A percentile compares a stretch with the other conserved stretches of the same genome.
These are phyloP conservation scores for Leistus spinibarbis DNA, from an alignment of 2,888 invertebrate species.

Conservation along the genomic window DNA sequence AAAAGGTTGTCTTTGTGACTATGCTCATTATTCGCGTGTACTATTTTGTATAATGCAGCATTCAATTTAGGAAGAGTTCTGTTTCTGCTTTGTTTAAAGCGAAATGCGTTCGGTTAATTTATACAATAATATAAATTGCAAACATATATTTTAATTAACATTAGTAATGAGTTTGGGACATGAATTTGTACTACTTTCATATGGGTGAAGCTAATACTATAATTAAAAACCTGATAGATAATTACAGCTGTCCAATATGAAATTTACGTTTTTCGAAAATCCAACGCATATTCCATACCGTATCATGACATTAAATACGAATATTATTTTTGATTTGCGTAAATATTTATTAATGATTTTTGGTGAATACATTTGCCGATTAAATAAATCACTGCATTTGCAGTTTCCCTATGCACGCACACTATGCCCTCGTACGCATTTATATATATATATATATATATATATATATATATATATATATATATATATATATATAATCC, in stretches of 20 bases:
- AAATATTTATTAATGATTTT: slow-evolving; percentile 24
- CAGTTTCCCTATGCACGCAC: too few species aligned
- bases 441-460: not conserved
- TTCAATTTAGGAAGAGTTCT: not conserved
- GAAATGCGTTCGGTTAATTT: slow-evolving; percentile 20
- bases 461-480: too few species aligned
- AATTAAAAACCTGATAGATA: slow-evolving; percentile 36
- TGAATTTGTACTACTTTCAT: slow-evolving; percentile 18
- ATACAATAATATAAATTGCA: slow-evolving; percentile 34
- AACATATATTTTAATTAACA: slow-evolving; percentile 36
- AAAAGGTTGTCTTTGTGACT: too few species aligned
- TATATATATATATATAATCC: too few species aligned
- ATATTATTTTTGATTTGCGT: slow-evolving; percentile 14
- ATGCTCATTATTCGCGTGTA: not conserved
- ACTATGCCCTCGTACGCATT: too few species aligned
- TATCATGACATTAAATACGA: slow-evolving; percentile 10
- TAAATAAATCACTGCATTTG: not conserved
- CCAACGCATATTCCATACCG: not conserved
- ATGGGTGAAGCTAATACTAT: slow-evolving; percentile 27
- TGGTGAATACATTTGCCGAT: not conserved
- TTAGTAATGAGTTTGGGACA: slow-evolving; percentile 29
- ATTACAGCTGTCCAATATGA: slow-evolving; percentile 29
- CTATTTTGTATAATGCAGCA: not conserved
- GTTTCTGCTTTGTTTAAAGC: not conserved
- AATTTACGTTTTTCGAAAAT: slow-evolving; percentile 16